Base-by-base conservation (phyloP, 2,888 invertebrate species). In the Saturnia pavonia region DNA sequence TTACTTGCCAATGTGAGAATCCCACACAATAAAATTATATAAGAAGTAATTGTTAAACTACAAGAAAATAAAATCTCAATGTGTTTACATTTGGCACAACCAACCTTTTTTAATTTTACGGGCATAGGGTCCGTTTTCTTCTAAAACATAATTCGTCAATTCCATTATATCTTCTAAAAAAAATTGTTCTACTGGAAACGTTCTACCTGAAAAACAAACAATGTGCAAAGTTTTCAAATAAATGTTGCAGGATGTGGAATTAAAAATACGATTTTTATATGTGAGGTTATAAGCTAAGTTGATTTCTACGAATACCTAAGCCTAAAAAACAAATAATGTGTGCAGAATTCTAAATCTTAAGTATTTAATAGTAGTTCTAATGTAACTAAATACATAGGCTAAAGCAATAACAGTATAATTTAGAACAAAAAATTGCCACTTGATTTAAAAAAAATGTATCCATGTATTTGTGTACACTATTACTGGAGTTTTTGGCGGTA, bases 91-190 rank as follows among this genome's bases (percentile, higher is more conserved):
- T n/a, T n/a, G n/a, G n/a, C n/a, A n/a, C n/a, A 16, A 65, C 68
- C 86, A 91, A 83, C 95, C 95, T 87, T 95, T 96, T 78, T 95
- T 95, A 0, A 96, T 91, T 88, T 95, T 96, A 65, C 96, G 94
- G 1, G 96, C 94, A 80, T 93, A 96, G 14, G 94, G 94, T 12
- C 94, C 92, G 75, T 94, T 93, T 84, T 94, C 94, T 84, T 94
- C 94, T 72, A 94, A 76, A 42, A 94, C 89, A 75, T 92, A 94
- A 73, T 91, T 85, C 0, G 92, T 89, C 57, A 90, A 87, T 78
- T 97, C 97, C 79, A 98, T 88, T 63, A 97, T 95, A 80, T 98
- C 97, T 89, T 98, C 98, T 65, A 98, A 91, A 83, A 97, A 97
- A 57, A 96, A 91, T 84, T 97, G 97, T 77, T 96, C 95, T 0